Conservation (phyloP, 2,113 vertebrate species). For the Porphyrio hochstetteri region DNA sequence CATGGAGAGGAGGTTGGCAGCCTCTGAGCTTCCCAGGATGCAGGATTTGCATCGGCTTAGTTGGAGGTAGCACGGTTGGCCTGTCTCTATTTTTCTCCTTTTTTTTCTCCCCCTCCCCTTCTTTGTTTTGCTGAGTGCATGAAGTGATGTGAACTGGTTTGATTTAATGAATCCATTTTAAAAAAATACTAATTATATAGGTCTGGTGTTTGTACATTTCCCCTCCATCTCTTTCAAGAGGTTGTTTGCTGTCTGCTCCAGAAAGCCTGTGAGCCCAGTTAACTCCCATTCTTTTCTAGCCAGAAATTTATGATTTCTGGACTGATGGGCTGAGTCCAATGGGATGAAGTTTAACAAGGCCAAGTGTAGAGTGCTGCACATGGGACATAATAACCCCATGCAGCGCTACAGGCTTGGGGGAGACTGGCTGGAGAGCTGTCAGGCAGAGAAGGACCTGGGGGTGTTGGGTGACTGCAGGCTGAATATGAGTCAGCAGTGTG, state of each 20-base stretch:
- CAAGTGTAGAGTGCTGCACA: no score
- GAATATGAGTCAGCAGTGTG: no score
- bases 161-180: slow-evolving; percentile 6
- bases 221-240: background rate
- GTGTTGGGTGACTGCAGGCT: no score
- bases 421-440: no score
- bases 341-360: no score
- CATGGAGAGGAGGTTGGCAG: slow-evolving; percentile 24
- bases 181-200: background rate
- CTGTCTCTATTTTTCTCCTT: background rate
- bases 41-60: background rate
- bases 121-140: background rate
- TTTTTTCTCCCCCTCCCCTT: no score
- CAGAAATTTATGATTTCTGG: background rate
- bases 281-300: background rate
- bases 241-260: background rate
- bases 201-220: background rate
- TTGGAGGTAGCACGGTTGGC: background rate
- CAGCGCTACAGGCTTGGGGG: no score
- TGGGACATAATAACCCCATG: no score
- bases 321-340: no score
- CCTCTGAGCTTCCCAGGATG: background rate
- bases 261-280: rapidly evolving
- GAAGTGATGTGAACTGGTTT: background rate
- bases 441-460: no score